phyloP scores from a whole-genome alignment of 2,888 invertebrate species.

The Tridacna crocea region DNA sequence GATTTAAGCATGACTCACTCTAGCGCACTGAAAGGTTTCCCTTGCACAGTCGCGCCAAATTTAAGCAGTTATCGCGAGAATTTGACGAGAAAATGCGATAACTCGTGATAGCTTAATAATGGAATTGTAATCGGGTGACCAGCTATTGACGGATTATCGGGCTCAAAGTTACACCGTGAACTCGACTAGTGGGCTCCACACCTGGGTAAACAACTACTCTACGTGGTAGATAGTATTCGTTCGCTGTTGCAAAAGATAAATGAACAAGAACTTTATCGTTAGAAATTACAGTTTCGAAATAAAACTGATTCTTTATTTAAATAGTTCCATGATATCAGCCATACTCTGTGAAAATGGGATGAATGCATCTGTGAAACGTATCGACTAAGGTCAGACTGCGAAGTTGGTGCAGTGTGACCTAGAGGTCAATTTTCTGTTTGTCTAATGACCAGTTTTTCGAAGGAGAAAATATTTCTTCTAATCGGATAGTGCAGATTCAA shows the following conservation, averaged over 20 bases:
- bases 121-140: conserved; percentile 45
- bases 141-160: conserved; percentile 50
- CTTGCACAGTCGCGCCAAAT: conserved; percentile 53
- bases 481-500: no score
- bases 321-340: no score
- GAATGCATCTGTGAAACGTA: no score
- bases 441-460: no score
- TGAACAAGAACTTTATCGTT: neutral
- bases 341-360: no score
- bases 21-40: neutral
- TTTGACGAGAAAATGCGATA: conserved; percentile 62
- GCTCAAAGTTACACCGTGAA: conserved; percentile 26
- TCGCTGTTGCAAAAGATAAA: neutral
- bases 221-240: conserved; percentile 4
- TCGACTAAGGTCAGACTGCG: no score
- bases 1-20: conserved; percentile 4
- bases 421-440: no score
- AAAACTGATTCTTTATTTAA: no score
- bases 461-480: no score
- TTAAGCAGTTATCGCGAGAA: conserved; percentile 59
- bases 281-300: no score
- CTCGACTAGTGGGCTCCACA: conserved; percentile 37
- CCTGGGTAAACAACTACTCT: conserved; percentile 48
- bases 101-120: conserved; percentile 61
- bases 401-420: no score